Conservation (phyloP, 2,888 invertebrate genomes). For the Drosophila atroscutellata region DNA sequence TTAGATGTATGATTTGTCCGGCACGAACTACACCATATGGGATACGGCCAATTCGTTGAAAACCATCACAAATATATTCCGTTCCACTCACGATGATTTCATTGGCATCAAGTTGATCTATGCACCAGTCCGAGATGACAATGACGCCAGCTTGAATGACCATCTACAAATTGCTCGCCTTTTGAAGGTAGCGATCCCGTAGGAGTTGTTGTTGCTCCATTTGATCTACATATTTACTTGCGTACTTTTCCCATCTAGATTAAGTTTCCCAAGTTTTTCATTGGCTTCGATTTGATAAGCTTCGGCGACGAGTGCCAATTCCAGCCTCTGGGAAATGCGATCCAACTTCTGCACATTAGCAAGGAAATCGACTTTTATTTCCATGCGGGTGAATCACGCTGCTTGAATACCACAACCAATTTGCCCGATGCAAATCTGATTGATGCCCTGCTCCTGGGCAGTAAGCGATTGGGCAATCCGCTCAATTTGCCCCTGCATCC, state of each 20-base stretch:
- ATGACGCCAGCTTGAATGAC: constrained; percentile 80
- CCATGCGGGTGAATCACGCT: constrained; percentile 92
- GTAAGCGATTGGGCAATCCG: constrained; percentile 91
- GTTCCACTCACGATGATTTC: constrained; percentile 87
- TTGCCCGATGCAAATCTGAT: constrained; percentile 88
- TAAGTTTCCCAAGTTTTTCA: constrained; percentile 87
- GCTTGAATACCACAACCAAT: constrained; percentile 86
- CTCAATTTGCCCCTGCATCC: constrained; percentile 90
- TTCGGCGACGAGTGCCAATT: constrained; percentile 88
- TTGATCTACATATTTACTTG: background rate
- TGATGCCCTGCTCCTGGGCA: constrained; percentile 91
- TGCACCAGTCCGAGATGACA: constrained; percentile 86
- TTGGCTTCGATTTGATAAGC: constrained; percentile 91
- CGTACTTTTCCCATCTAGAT: constrained; percentile 58
- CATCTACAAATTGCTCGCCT: constrained; percentile 53
- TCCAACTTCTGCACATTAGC: constrained; percentile 85
- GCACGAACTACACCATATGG: constrained; percentile 85
- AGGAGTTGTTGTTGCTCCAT: background rate
- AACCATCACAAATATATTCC: constrained; percentile 86
- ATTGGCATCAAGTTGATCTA: constrained; percentile 89
- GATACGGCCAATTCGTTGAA: constrained; percentile 87
- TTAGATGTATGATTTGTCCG: constrained; percentile 88
- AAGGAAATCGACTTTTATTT: constrained; percentile 88
- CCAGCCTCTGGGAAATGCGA: constrained; percentile 87
- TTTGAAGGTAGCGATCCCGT: constrained; percentile 49